Evolutionary conservation across 2,797 vertebrate species (phyloP).

Genomic region (Toxotes lorentzi): DNA sequence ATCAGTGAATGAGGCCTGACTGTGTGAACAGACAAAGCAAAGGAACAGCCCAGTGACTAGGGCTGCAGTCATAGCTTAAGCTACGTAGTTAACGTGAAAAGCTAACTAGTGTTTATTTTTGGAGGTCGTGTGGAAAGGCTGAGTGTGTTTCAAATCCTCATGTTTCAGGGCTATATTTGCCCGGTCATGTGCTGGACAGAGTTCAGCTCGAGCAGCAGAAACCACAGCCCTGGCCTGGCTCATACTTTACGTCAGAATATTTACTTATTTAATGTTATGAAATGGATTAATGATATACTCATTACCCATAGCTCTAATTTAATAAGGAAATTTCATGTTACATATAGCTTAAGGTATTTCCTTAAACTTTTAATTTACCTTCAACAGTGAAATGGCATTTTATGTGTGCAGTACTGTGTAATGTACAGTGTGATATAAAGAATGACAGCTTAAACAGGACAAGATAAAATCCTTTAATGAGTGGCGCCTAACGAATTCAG

Average conservation of each 20-base stretch:
- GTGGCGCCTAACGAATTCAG: too few relatives aligned
- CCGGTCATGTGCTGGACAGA: slow-evolving; percentile 21
- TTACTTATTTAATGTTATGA: not conserved
- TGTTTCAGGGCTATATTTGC: slow-evolving; percentile 69
- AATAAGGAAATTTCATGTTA: not conserved
- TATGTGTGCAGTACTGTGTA: not conserved
- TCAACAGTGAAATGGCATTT: not conserved
- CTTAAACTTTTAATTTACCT: not conserved
- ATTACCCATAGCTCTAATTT: not conserved
- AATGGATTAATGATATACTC: not conserved
- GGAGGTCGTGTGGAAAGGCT: slow-evolving; percentile 43
- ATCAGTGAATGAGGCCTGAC: slow-evolving; percentile 5
- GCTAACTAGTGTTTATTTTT: slow-evolving; percentile 58
- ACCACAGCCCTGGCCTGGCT: slow-evolving; percentile 3
- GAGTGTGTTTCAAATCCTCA: slow-evolving; percentile 57
- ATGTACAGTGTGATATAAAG: not conserved
- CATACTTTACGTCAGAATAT: not conserved
- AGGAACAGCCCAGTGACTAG: not conserved
- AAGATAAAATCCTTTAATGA: not conserved
- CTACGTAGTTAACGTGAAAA: slow-evolving; percentile 24
- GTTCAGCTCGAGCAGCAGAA: slow-evolving; percentile 11
- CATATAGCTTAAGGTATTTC: not conserved
- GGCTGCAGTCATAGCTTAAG: not conserved
- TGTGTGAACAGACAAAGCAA: slow-evolving; percentile 8
- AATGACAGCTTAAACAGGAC: not conserved